Conservation (phyloP, 1,140 invertebrate species). For the Pteromalus puparum region DNA sequence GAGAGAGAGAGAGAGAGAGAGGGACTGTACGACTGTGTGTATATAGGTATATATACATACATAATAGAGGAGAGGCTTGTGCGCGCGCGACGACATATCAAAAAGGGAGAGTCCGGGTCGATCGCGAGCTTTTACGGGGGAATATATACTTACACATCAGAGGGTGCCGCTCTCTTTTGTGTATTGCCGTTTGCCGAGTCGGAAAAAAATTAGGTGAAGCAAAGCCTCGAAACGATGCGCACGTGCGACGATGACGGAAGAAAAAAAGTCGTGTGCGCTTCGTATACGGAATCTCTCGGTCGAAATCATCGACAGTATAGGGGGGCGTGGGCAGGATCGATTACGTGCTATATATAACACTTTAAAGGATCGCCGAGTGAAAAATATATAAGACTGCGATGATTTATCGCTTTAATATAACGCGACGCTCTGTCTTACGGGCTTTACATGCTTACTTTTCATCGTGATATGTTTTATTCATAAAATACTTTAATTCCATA, state of each 20-base stretch:
- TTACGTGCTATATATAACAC: too few relatives aligned
- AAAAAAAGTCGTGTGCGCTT: too few relatives aligned
- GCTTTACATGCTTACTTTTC: too few relatives aligned
- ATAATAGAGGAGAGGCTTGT: background rate
- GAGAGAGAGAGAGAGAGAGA: background rate
- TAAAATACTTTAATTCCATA: background rate
- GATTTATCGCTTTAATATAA: background rate
- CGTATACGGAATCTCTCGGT: too few relatives aligned
- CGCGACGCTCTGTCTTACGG: background rate
- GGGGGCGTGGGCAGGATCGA: too few relatives aligned
- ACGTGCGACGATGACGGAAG: too few relatives aligned
- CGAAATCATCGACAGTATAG: too few relatives aligned
- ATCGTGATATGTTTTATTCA: background rate
- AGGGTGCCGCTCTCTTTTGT: background rate
- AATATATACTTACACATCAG: background rate
- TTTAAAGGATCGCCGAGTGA: too few relatives aligned
- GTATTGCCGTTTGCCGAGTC: background rate
- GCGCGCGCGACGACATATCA: conserved; percentile 1
- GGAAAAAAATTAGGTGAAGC: background rate
- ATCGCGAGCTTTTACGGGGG: conserved; percentile 1
- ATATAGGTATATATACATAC: too few relatives aligned
- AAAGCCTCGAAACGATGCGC: background rate
- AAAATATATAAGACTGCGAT: background rate
- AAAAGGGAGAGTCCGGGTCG: conserved; percentile 13
- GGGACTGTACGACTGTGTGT: background rate